These are phyloP conservation scores for Brachionus plicatilis DNA, from an alignment of 1,140 invertebrate species.

Conservation along the genomic window DNA sequence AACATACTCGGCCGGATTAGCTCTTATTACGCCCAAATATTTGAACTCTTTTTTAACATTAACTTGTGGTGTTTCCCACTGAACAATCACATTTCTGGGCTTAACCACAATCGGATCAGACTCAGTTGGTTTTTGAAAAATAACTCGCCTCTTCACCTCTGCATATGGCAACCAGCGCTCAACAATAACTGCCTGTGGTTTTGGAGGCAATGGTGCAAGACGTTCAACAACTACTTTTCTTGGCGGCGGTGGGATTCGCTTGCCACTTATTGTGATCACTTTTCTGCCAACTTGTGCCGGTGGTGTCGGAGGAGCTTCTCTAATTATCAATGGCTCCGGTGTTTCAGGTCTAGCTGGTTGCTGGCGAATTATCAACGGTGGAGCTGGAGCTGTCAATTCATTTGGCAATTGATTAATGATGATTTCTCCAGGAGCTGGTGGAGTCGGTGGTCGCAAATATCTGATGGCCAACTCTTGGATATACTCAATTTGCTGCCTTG, in stretches of 20 bases:
- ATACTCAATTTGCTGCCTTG: background rate
- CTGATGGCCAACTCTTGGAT: slow-evolving; percentile 25
- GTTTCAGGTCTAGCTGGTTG: slow-evolving; percentile 23
- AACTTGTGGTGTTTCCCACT: slow-evolving; percentile 25
- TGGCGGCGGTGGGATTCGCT: slow-evolving; percentile 3
- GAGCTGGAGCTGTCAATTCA: background rate
- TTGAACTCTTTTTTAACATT: slow-evolving; percentile 20
- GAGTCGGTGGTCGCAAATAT: slow-evolving; percentile 34
- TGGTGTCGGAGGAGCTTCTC: slow-evolving; percentile 20
- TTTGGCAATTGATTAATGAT: slow-evolving; percentile 2
- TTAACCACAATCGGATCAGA: background rate
- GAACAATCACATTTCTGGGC: slow-evolving; percentile 38
- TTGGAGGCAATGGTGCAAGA: slow-evolving; percentile 20
- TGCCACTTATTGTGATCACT: slow-evolving; percentile 13
- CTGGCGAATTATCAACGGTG: slow-evolving; percentile 22
- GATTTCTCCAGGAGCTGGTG: slow-evolving; percentile 26
- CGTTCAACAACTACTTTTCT: slow-evolving; percentile 37
- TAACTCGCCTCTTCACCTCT: slow-evolving; percentile 3
- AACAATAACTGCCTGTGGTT: slow-evolving; percentile 34
- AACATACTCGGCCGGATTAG: slow-evolving; percentile 21
- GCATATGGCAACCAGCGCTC: slow-evolving; percentile 40
- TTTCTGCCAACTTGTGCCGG: background rate
- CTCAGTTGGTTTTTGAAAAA: slow-evolving; percentile 14
- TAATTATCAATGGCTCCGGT: slow-evolving; percentile 10
- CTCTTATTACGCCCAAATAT: slow-evolving; percentile 24